Evolutionary conservation across 1,140 invertebrate species (phyloP), one percentile per base, ranked within the genome.

Genomic region (Schmidtea mediterranea): DNA sequence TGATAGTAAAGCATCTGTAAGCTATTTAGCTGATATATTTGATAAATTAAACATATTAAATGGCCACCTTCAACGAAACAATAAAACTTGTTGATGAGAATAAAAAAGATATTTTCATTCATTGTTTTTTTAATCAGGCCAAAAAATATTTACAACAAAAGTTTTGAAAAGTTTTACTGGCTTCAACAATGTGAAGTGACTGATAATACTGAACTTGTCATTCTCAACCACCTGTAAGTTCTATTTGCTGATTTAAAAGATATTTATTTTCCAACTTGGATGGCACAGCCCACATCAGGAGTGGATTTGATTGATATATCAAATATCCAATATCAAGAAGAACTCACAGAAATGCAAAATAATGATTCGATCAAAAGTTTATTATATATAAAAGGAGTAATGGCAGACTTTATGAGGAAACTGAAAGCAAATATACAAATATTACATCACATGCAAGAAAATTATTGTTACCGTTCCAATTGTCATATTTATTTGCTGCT

Each of bases 11-110:
- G 41, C 38, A 47, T 50, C 36, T 49, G 13, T 53, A 12, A 51
- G 43, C 46, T 51, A 52, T 41, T 52, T 51, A 38, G 38, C 51
- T 1, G 46, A 51, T 52, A 50, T 54, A 21, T 48, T 50, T 50
- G 38, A 48, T 47, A 52, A 52, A 49, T 18, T 36, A 46, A 53
- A 41, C 47, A 9, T 41, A 12, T 41, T 49, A 16, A 49, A 41
- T 41, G 22, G 23, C 10, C 48, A 49, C 13, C 46, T 53, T 49
- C 52, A 53, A 43, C 50, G 50, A 43, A 52, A 13, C 41, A 48
- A 52, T 18, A 50, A 49, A 52, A 51, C 37, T 49, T 46, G 39
- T 54, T n/a, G 51, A 54, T 43, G 43, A 21, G 36, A 52, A 53
- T n/a, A 24, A 43, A 22, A 1, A 46, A 52, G n/a, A 47, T 52